Base-by-base conservation (phyloP, 2,797 vertebrate species). In the Phataginus tetradactyla region DNA sequence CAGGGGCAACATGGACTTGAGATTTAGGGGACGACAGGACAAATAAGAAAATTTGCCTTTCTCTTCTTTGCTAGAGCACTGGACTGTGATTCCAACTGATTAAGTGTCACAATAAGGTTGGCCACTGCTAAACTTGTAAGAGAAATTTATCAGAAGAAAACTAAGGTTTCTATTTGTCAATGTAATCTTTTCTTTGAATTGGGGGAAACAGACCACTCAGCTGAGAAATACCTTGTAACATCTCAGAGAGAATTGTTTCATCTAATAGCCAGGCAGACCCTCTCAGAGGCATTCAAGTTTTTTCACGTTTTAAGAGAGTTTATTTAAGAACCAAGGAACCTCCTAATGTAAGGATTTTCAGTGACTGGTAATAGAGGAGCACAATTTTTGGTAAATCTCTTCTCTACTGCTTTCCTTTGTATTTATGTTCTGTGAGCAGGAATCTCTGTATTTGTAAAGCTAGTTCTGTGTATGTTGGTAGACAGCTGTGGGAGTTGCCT, bases 251-350 rank as follows among this genome's bases (percentile, higher is more conserved):
- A 94, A 94, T 25, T 49, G 4, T 75, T 96, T 27, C 20, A 59
- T 83, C n/a, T 45, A 51, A 89, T 11, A 84, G 34, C n/a, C 42
- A 80, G 11, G 14, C 29, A 61, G 14, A 63, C 11, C 18, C 32
- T 81, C 39, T 69, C 74, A 49, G 32, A 92, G 32, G 21, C 37
- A 55, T 42, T 93, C 17, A 53, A 3, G 13, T 63, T 68, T 86
- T 86, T 42, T 93, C 17, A 53, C 4, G 13, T 63, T 74, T 86
- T 86, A 93, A 55, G 39, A 90, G 4, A 21, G 29, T 61, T 75
- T 86, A 84, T n/a, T 93, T 79, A 45, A 83, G 95, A 88, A 90
- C 20, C n/a, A 93, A 93, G 53, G 84, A 79, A 87, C 6, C 14
- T 68, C 83, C 39, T 23, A 86, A 61, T 51, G 12, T n/a, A 69